Conservation (phyloP, 1,140 invertebrate species). For the Liolophura sinensis region DNA sequence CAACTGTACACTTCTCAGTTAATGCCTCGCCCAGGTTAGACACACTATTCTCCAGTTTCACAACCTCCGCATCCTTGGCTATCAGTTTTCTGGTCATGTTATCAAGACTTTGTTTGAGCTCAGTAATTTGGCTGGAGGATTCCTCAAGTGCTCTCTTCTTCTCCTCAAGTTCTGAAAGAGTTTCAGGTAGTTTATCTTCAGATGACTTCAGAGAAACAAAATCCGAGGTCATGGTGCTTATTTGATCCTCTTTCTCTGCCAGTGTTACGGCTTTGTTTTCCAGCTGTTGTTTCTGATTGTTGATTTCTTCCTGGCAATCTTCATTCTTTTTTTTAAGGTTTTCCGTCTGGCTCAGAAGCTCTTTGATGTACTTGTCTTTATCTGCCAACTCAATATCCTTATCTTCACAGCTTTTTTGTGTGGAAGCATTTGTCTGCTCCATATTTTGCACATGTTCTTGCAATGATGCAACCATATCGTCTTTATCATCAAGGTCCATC, state of each 20-base stretch:
- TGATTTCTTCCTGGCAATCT: constrained; percentile 7
- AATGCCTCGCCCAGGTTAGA: too few species aligned
- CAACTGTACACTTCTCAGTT: too few species aligned
- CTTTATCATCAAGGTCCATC: constrained; percentile 26
- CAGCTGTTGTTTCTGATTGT: constrained; percentile 2
- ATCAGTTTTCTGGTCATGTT: too few species aligned
- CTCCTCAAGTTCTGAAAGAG: too few species aligned
- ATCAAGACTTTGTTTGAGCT: constrained; percentile 10
- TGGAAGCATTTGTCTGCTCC: constrained; percentile 12
- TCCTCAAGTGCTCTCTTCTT: not conserved
- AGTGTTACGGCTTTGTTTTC: not conserved
- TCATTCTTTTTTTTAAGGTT: constrained; percentile 7
- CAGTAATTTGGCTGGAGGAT: constrained; percentile 7
- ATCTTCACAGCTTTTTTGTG: constrained; percentile 16
- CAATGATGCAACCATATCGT: constrained; percentile 15
- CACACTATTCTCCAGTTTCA: too few species aligned
- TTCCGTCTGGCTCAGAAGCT: constrained; percentile 6
- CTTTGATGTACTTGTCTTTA: constrained; percentile 9
- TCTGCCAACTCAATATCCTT: constrained; percentile 9
- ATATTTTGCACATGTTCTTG: constrained; percentile 12
- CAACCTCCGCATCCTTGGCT: too few species aligned
- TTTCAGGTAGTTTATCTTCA: too few species aligned
- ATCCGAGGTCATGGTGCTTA: too few species aligned
- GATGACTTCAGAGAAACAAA: too few species aligned
- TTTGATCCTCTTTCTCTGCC: too few species aligned